Evolutionary conservation across 2,797 vertebrate species (phyloP), one percentile per base, ranked within the genome.

Genomic region (Eleutherodactylus coqui): DNA sequence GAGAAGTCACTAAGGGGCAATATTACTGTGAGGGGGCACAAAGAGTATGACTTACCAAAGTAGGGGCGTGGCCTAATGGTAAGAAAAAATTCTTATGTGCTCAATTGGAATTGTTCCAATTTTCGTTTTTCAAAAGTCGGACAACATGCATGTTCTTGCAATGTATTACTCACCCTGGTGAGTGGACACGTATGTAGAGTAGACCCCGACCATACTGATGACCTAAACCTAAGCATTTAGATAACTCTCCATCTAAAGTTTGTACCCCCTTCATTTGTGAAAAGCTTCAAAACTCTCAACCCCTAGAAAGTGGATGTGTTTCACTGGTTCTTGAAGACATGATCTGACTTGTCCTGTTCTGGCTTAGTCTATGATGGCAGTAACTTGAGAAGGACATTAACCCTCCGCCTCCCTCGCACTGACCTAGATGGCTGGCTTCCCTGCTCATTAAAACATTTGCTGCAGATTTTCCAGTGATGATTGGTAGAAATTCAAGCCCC

Each of bases 291-390:
- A 32, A 14, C 4, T 29, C 60, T 29, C 60, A 7, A 19, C 4
- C 43, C 69, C 36, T 8, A 43, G 19, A 21, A 70, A 41, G 34
- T 17, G 7, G 34, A 6, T 1, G 32, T 11, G 13, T 43, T 49
- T 32, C 13, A 11, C 49, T 21, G 34, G 24, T 38, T 78, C 27
- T 58, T 55, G 0, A n/a, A 51, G 75, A n/a, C 34, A 24, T 55
- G 75, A 55, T 51, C 75, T 55, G 75, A 77, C 49, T 38, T 77
- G 75, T 78, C 75, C 51, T 38, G 19, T 38, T 16, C 34, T 78
- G 51, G 73, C 45, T 24, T 13, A 36, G 53, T 53, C 53, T n/a
- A 38, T 36, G 10, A 45, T 73, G 41, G 41, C 0, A 11, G 69
- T 73, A 73, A 73, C 24, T 1, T 73, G 69, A 73, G 69, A 24